Evolutionary conservation across 2,113 vertebrate species (phyloP), one percentile per base, ranked within the genome.

Genomic region (Girardinichthys multiradiatus): DNA sequence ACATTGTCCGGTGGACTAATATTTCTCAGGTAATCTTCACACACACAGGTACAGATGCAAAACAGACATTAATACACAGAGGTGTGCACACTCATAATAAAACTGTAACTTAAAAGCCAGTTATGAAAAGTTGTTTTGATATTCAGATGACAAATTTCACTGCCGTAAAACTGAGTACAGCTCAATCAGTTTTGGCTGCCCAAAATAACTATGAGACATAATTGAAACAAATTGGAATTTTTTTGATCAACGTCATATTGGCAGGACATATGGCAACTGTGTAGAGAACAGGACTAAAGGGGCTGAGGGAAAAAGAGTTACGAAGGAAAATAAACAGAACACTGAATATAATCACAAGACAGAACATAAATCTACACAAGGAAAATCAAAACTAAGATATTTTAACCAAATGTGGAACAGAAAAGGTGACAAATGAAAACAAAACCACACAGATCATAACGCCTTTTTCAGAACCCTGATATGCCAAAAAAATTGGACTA

Each of bases 1-100:
- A 42, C 26, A 58, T 29, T 27, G 51, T 84, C 80, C 79, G 83
- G 72, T 78, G 66, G 48, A 10, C 48, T 9, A 76, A 26, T 59
- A 14, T 39, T 65, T 54, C 48, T 73, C 68, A 29, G 58, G 65
- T 26, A 63, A 64, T 45, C 39, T 80, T 68, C 26, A 28, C 37
- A 59, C 1, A 11, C 60, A 15, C 29, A 12, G 3, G 12, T 10
- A 2, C 26, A 30, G 26, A 4, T 5, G 19, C 29, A 9, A 45
- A 29, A 19, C 29, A 62, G 17, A 24, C 31, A n/a, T 4, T 6
- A 24, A 62, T 19, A 62, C 10, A n/a, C 24, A 48, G 8, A 14
- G 28, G 35, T 64, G 59, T 24, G 0, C 7, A 54, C 48, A 54
- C 24, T n/a, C 7, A 17, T 10, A 24, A 35, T 35, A 10, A 51